Evolutionary conservation across 2,888 invertebrate genomes (phyloP).

Genomic region (Chloroclystis v-ata): DNA sequence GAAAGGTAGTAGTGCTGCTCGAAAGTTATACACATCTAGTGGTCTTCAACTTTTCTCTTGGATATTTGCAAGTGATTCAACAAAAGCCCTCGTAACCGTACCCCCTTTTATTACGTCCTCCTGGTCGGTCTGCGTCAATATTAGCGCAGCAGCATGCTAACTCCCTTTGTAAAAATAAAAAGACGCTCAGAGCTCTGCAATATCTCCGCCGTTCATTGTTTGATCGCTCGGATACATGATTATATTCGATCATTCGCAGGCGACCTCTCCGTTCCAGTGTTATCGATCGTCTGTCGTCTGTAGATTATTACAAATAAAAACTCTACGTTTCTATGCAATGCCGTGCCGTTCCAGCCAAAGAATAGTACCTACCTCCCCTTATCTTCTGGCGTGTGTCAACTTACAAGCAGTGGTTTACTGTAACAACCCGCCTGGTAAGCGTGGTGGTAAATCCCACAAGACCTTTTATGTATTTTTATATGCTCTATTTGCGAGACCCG

Average conservation of each 20-base stretch:
- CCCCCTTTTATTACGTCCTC: conserved; percentile 40
- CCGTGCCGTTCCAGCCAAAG: too few relatives aligned
- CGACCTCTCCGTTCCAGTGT: conserved; percentile 26
- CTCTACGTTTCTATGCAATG: conserved; percentile 13
- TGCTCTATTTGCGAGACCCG: too few relatives aligned
- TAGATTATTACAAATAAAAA: conserved; percentile 15
- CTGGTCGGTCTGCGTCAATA: conserved; percentile 41
- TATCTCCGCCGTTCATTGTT: conserved; percentile 27
- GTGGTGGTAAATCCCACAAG: too few relatives aligned
- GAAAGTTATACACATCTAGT: too few relatives aligned
- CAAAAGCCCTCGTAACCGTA: conserved; percentile 26
- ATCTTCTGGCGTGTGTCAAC: too few relatives aligned
- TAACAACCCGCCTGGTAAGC: too few relatives aligned
- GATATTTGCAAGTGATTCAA: conserved; percentile 10
- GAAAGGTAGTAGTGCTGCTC: too few relatives aligned
- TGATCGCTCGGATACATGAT: conserved; percentile 19
- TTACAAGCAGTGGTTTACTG: too few relatives aligned
- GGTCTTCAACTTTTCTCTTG: too few relatives aligned
- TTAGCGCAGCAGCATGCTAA: conserved; percentile 32
- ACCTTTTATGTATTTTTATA: too few relatives aligned
- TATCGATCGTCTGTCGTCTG: conserved; percentile 34
- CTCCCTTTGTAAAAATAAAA: conserved; percentile 27
- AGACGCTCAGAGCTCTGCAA: conserved; percentile 23
- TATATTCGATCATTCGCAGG: conserved; percentile 23
- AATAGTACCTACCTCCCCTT: too few relatives aligned